These are phyloP conservation scores for Hestina assimilis DNA, from an alignment of 1,140 invertebrate species.

Conservation along the genomic window DNA sequence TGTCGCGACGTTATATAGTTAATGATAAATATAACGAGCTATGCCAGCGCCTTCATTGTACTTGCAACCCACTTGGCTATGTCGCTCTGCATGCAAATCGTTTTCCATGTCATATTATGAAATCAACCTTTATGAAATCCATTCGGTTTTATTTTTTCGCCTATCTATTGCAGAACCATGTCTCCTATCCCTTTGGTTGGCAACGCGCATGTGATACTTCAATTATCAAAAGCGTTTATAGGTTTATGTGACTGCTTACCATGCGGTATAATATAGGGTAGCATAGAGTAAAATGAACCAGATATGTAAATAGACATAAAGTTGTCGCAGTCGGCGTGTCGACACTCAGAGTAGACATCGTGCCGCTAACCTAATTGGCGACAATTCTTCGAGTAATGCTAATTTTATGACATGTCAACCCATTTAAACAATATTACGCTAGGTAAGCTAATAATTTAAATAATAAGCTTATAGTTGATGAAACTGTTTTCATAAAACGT, in stretches of 20 bases:
- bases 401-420: slow-evolving; percentile 54
- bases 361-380: slow-evolving; percentile 69
- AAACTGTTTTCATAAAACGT: too few relatives aligned
- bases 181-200: too few relatives aligned
- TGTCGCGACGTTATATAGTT: slow-evolving; percentile 39
- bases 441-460: slow-evolving; percentile 22
- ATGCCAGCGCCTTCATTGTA: slow-evolving; percentile 41
- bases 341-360: slow-evolving; percentile 36
- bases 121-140: slow-evolving; percentile 17
- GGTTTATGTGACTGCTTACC: too few relatives aligned
- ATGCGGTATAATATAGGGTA: background rate
- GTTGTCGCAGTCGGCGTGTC: slow-evolving; percentile 20
- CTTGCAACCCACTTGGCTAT: slow-evolving; percentile 58
- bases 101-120: slow-evolving; percentile 15
- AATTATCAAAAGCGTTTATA: too few relatives aligned
- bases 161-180: background rate
- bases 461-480: background rate
- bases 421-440: slow-evolving; percentile 35
- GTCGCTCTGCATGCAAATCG: slow-evolving; percentile 45
- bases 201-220: too few relatives aligned
- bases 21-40: slow-evolving; percentile 41
- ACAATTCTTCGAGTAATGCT: slow-evolving; percentile 52
- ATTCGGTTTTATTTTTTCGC: slow-evolving; percentile 7
- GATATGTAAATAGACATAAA: slow-evolving; percentile 35
- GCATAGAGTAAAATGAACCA: slow-evolving; percentile 4